Evolutionary conservation across 2,888 invertebrate species (phyloP), one percentile per base, ranked within the genome.

Genomic region (Junonia oenone): DNA sequence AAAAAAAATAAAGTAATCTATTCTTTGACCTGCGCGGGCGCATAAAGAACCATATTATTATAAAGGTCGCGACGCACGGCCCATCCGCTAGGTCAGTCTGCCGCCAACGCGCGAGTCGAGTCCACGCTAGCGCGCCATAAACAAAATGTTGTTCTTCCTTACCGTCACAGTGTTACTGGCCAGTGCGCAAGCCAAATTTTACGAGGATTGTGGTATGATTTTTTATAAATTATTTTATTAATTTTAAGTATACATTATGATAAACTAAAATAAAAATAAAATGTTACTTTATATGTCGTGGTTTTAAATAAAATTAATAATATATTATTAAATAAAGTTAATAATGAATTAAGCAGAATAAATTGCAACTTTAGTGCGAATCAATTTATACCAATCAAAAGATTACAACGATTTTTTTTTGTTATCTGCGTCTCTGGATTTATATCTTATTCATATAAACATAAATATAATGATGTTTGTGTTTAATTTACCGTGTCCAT

Each of bases 131-230:
- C 86, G 87, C 83, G 87, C 83, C 79, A 69, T 9, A 47, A 59
- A 58, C 51, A 64, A 78, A 69, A 88, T 88, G 87, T 81, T 85
- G 73, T 78, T 78, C 63, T 71, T 71, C 62, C 55, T 83, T 60
- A 68, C 73, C 45, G 62, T 80, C 51, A 67, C 74, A 46, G 74
- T 86, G 64, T 66, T 86, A 3, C 68, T 86, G 61, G 80, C 78
- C 63, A 76, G 82, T 78, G 79, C 75, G 6, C 76, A 89, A 57
- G 89, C 84, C 2, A 88, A 88, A 58, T 87, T 85, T 71, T 88
- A 83, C 73, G 76, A 73, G 58, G 89, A 90, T 68, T 90, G 89
- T 59, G 89, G 89, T 90, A 79, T 71, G 56, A 58, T 13, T 26
- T 31, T n/a, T 40, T 6, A 22, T 29, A 51, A 45, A 11, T 13